Evolutionary conservation across 2,888 invertebrate species (phyloP).

Genomic region (Drosophila tripunctata): DNA sequence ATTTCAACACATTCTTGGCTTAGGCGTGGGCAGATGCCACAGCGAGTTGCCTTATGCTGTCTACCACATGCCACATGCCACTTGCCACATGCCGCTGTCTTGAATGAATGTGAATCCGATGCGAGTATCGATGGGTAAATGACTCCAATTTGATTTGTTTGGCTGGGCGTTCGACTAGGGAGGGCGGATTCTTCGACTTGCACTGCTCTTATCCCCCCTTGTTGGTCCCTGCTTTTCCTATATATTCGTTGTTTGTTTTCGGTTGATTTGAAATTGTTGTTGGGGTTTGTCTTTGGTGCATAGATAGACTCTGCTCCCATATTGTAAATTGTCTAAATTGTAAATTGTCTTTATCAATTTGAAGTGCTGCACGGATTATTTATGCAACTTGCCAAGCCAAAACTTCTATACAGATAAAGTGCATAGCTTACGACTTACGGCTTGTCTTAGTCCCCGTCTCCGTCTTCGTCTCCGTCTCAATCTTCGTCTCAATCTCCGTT

Average conservation of each 20-base stretch:
- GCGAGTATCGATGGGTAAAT: slow-evolving; percentile 72
- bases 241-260: slow-evolving; percentile 49
- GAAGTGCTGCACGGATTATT: slow-evolving; percentile 76
- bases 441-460: slow-evolving; percentile 21
- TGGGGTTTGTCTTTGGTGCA: slow-evolving; percentile 38
- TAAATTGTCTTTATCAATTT: slow-evolving; percentile 80
- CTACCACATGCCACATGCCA: slow-evolving; percentile 5
- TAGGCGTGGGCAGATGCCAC: no score
- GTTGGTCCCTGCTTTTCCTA: not conserved
- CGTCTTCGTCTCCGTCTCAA: slow-evolving; percentile 5
- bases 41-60: not conserved
- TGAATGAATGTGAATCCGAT: slow-evolving; percentile 10
- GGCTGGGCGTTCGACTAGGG: slow-evolving; percentile 37
- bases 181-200: not conserved
- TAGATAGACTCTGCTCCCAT: slow-evolving; percentile 26
- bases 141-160: slow-evolving; percentile 79
- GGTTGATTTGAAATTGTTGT: slow-evolving; percentile 59
- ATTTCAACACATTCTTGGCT: no score
- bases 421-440: slow-evolving; percentile 37
- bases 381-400: slow-evolving; percentile 74
- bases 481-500: slow-evolving; percentile 10
- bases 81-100: not conserved
- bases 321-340: slow-evolving; percentile 61
- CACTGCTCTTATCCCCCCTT: not conserved
- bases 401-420: slow-evolving; percentile 75